phyloP scores from a whole-genome alignment of 2,797 vertebrate genomes.

The Acanthopagrus latus region DNA sequence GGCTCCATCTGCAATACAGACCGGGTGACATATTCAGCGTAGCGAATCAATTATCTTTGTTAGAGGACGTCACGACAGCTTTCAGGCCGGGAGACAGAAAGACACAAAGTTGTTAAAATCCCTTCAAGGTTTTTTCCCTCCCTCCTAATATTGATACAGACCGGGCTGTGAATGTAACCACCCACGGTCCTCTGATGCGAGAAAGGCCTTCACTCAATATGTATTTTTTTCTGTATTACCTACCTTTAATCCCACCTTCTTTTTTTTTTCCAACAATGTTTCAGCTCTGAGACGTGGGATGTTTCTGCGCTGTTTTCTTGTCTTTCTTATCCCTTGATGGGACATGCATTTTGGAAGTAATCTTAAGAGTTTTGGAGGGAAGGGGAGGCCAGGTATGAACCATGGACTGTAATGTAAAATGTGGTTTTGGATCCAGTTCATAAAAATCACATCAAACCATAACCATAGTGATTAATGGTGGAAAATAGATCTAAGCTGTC shows the following conservation, averaged over 20 bases:
- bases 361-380: not conserved
- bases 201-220: not conserved
- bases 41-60: constrained; percentile 55
- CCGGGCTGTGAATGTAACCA: constrained; percentile 16
- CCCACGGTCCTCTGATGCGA: constrained; percentile 4
- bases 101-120: constrained; percentile 18
- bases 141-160: constrained; percentile 15
- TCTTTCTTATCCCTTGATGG: constrained; percentile 1
- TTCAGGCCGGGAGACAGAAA: constrained; percentile 37
- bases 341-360: not conserved
- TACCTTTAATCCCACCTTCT: constrained; percentile 1
- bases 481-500: constrained; percentile 22
- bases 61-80: constrained; percentile 41
- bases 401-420: not conserved
- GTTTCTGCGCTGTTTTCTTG: not conserved
- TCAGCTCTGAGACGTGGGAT: not conserved
- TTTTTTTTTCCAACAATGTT: not conserved
- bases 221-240: not conserved
- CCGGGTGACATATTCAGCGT: constrained; percentile 54
- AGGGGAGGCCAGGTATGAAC: not conserved
- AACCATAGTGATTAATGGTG: not conserved
- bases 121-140: constrained; percentile 9
- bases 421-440: constrained; percentile 1
- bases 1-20: constrained; percentile 65
- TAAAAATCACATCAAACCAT: constrained; percentile 6